These are phyloP conservation scores for Diachasma alloeum DNA, from an alignment of 1,140 invertebrate species.

Conservation along the genomic window DNA sequence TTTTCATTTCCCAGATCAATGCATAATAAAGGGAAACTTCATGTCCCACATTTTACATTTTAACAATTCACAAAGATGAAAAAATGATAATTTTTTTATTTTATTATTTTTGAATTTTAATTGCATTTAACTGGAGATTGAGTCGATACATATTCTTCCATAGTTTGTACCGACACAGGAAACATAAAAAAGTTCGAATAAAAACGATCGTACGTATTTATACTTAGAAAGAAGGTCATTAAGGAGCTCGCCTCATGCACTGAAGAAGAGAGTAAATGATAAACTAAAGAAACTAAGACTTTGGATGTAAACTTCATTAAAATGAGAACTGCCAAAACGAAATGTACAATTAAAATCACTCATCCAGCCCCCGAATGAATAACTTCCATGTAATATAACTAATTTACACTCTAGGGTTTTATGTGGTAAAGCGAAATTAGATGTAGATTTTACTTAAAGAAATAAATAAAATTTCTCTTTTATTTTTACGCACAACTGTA, in stretches of 20 bases:
- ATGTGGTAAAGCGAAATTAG: neutral
- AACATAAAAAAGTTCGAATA: neutral
- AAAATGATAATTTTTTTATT: neutral
- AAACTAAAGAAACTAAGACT: neutral
- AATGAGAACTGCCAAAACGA: neutral
- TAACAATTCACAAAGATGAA: too few relatives aligned
- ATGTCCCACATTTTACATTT: too few relatives aligned
- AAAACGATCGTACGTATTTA: neutral
- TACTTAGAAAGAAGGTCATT: neutral
- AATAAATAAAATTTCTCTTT: neutral
- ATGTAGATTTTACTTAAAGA: neutral
- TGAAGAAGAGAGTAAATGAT: neutral
- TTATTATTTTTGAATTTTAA: neutral
- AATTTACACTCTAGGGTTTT: neutral
- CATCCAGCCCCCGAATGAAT: neutral
- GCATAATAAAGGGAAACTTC: too few relatives aligned
- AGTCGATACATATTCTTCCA: neutral
- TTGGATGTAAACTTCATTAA: neutral
- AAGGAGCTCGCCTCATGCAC: neutral
- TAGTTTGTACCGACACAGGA: neutral
- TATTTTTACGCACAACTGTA: neutral
- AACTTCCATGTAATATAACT: neutral
- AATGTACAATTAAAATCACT: constrained; percentile 1
- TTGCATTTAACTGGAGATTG: neutral
- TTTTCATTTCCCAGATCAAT: too few relatives aligned